These are phyloP conservation scores for Hydraecia micacea DNA, from an alignment of 2,888 invertebrate genomes.

Conservation along the genomic window DNA sequence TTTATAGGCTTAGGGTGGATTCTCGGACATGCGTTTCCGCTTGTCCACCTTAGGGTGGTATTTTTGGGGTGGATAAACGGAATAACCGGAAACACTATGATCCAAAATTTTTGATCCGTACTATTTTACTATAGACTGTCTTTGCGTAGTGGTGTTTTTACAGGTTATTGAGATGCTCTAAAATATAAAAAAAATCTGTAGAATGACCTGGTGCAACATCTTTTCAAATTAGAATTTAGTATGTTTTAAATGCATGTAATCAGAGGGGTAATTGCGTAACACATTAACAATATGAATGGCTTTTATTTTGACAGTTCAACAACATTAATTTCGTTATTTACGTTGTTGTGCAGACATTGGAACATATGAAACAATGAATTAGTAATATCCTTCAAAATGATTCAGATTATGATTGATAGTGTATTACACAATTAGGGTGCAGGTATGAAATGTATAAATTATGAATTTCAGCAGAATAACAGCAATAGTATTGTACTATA, in stretches of 20 bases:
- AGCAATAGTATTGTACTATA: too few relatives aligned
- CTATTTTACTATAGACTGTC: neutral
- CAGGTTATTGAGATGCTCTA: neutral
- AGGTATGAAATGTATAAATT: too few relatives aligned
- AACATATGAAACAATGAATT: neutral
- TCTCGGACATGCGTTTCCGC: too few relatives aligned
- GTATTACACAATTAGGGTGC: neutral
- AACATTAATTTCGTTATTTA: neutral
- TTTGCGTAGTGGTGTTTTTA: neutral
- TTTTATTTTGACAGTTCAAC: neutral
- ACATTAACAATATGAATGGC: neutral
- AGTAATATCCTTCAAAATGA: neutral
- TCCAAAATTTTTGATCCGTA: too few relatives aligned
- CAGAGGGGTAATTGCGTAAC: neutral
- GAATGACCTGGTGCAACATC: neutral
- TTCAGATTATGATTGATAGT: neutral
- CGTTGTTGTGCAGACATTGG: neutral
- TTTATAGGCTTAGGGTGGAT: too few relatives aligned
- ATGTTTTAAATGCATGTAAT: neutral
- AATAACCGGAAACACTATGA: too few relatives aligned
- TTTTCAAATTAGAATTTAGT: neutral
- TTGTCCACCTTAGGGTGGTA: too few relatives aligned
- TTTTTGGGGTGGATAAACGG: too few relatives aligned
- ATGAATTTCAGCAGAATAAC: too few relatives aligned
- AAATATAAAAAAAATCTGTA: neutral